Percentiles rank a stretch among this genome's conserved stretches.
These are phyloP conservation scores for Dasysyrphus tricinctus DNA, from an alignment of 2,888 invertebrate species.

Conservation along the genomic window DNA sequence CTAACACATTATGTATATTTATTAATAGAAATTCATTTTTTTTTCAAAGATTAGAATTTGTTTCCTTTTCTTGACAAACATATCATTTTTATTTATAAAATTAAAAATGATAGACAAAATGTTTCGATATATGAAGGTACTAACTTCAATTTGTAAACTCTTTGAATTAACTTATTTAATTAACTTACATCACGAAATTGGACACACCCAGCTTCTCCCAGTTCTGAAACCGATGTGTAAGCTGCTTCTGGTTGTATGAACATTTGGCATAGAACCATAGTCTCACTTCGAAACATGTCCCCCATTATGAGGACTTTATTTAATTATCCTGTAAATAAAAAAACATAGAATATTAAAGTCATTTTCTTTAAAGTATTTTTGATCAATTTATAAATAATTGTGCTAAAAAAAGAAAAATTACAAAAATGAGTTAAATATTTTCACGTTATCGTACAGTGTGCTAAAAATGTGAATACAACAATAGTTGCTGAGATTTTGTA, in stretches of 20 bases:
- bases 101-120: not conserved
- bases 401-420: too few species aligned
- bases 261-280: slow-evolving; percentile 96
- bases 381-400: not conserved
- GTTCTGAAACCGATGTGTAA: slow-evolving; percentile 95
- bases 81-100: not conserved
- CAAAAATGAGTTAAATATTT: not conserved
- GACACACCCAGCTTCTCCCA: slow-evolving; percentile 96
- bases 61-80: not conserved
- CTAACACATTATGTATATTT: too few species aligned
- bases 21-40: not conserved
- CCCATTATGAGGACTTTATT: slow-evolving; percentile 85
- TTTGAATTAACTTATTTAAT: slow-evolving; percentile 40
- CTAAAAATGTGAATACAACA: not conserved
- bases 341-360: not conserved
- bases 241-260: slow-evolving; percentile 98
- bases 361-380: not conserved
- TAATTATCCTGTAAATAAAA: slow-evolving; percentile 30
- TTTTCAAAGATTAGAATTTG: not conserved
- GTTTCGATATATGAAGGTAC: too few species aligned
- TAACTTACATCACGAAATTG: slow-evolving; percentile 97
- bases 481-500: not conserved
- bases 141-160: not conserved
- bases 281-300: slow-evolving; percentile 94
- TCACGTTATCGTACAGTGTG: not conserved